These are phyloP conservation scores for Mycetomoellerius zeteki DNA, from an alignment of 1,140 invertebrate species.

Conservation along the genomic window DNA sequence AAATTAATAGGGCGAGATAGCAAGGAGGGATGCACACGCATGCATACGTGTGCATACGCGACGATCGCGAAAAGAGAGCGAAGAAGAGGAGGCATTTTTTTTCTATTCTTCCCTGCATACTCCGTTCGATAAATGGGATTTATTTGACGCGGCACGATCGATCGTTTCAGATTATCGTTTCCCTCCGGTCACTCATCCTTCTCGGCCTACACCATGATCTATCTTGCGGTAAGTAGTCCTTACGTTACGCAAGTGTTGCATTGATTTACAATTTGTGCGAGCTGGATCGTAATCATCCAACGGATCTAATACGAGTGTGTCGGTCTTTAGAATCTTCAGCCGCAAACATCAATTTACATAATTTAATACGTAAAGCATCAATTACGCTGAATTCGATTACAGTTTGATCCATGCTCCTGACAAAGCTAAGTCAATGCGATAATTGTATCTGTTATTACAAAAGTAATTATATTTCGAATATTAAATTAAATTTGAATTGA, in stretches of 20 bases:
- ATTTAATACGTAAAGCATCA: conserved; percentile 9
- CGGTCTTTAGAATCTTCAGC: background rate
- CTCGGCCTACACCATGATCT: conserved; percentile 93
- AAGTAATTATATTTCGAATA: background rate
- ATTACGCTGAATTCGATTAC: background rate
- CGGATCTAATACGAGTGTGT: conserved; percentile 3
- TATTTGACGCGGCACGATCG: conserved; percentile 81
- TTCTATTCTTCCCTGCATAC: background rate
- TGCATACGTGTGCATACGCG: background rate
- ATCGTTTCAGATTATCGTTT: conserved; percentile 91
- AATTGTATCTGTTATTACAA: background rate
- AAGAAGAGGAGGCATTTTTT: background rate
- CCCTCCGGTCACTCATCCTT: conserved; percentile 94
- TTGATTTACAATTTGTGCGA: conserved; percentile 36
- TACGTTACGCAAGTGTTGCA: conserved; percentile 30
- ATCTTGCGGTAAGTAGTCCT: conserved; percentile 91
- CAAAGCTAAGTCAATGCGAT: background rate
- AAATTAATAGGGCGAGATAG: conserved; percentile 69
- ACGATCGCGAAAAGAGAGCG: background rate
- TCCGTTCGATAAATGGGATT: conserved; percentile 75
- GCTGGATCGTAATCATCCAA: conserved; percentile 15
- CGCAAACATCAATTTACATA: conserved; percentile 34
- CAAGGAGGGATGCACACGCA: too few species aligned
- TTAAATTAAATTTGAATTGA: background rate
- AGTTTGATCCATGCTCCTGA: background rate